Conservation (phyloP, 64 coral and sea anemone genomes). For the Hydrozoanthus tunicans region DNA sequence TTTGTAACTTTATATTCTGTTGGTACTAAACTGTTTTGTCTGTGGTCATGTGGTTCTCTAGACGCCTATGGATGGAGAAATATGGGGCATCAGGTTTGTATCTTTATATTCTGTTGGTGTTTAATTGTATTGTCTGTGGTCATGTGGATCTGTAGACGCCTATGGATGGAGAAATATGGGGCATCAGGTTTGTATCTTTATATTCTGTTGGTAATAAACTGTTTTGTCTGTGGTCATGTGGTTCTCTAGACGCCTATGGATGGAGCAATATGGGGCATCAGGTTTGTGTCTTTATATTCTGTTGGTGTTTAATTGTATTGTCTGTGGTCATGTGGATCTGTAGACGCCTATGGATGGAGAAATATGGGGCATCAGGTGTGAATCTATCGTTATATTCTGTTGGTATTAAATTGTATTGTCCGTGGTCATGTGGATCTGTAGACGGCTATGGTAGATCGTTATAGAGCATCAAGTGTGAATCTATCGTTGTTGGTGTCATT, state of each 20-base stretch:
- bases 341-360: not conserved
- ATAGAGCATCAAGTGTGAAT: constrained; percentile 58
- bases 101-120: not conserved
- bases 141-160: not conserved
- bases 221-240: not conserved
- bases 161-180: constrained; percentile 68
- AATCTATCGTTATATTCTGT: too few species aligned
- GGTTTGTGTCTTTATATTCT: not conserved
- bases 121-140: not conserved
- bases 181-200: constrained; percentile 49
- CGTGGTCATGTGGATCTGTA: not conserved
- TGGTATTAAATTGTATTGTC: not conserved
- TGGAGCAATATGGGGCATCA: too few species aligned
- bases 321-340: not conserved
- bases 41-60: not conserved
- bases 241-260: constrained; percentile 7
- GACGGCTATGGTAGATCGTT: constrained; percentile 68
- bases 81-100: constrained; percentile 64
- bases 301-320: not conserved
- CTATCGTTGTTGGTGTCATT: not conserved
- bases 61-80: constrained; percentile 66
- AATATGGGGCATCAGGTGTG: too few species aligned
- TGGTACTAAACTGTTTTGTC: not conserved
- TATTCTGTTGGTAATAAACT: not conserved
- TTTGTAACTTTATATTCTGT: constrained; percentile 3